These are phyloP conservation scores for Crossocerus cetratus DNA, from an alignment of 2,888 invertebrate genomes.

Conservation along the genomic window DNA sequence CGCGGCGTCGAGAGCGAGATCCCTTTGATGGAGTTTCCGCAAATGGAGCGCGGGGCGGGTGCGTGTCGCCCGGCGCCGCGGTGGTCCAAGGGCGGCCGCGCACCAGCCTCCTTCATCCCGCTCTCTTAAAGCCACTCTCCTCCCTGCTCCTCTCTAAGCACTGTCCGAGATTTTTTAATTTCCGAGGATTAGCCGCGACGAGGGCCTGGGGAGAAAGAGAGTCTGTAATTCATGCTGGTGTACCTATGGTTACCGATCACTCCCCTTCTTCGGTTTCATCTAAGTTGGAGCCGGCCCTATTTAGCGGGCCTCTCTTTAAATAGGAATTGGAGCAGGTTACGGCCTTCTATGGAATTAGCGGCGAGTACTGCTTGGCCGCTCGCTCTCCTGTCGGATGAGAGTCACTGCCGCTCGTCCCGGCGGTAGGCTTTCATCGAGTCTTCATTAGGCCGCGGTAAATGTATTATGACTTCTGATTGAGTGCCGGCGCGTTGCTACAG, in stretches of 20 bases:
- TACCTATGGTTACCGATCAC: neutral
- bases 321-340: too few relatives aligned
- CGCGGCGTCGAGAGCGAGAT: conserved; percentile 56
- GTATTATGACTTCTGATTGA: conserved; percentile 78
- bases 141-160: conserved; percentile 53
- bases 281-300: too few relatives aligned
- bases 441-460: conserved; percentile 77
- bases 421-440: conserved; percentile 75
- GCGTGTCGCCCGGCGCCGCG: conserved; percentile 17
- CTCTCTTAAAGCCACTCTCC: neutral
- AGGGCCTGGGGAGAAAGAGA: conserved; percentile 19
- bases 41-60: conserved; percentile 69
- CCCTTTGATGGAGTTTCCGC: conserved; percentile 77
- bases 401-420: conserved; percentile 62
- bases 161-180: conserved; percentile 72
- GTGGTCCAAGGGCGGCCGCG: conserved; percentile 23
- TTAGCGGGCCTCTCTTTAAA: too few relatives aligned
- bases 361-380: neutral
- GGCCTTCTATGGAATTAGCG: neutral
- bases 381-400: conserved; percentile 39
- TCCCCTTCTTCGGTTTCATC: too few relatives aligned
- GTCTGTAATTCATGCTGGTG: conserved; percentile 8
- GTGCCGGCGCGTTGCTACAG: conserved; percentile 65
- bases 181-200: conserved; percentile 69
- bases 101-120: neutral